A percentile compares a stretch with the other conserved stretches of the same genome.
phyloP scores from a whole-genome alignment of 2,797 vertebrate species.

The Ptychadena robeensis region DNA sequence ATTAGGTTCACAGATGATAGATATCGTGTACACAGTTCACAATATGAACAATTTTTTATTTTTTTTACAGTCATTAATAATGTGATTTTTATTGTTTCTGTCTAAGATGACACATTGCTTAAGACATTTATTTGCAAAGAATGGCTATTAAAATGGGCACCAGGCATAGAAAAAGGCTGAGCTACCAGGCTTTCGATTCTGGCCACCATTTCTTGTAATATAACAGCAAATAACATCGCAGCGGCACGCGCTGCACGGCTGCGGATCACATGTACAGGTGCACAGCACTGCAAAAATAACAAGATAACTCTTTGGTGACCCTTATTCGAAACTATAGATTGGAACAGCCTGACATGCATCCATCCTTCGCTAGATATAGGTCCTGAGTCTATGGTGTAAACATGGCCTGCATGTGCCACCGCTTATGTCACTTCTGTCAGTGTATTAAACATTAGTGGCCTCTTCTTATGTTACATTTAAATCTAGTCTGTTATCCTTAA shows the following conservation, averaged over 20 bases:
- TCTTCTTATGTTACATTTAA: neutral
- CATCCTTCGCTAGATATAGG: neutral
- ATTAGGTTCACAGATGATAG: neutral
- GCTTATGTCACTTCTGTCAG: neutral
- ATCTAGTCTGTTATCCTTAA: neutral
- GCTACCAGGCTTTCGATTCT: neutral
- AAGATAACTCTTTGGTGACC: neutral
- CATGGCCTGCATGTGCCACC: conserved; percentile 19
- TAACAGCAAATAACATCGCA: conserved; percentile 2
- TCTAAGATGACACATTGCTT: neutral
- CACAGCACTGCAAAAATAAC: neutral
- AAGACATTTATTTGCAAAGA: conserved; percentile 27
- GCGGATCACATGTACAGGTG: neutral
- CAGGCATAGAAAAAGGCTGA: neutral
- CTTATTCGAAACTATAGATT: neutral
- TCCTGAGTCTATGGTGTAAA: conserved; percentile 24
- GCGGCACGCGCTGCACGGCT: neutral
- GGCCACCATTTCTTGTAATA: conserved; percentile 6
- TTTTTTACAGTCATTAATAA: conserved; percentile 2
- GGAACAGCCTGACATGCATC: neutral
- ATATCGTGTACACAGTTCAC: conserved; percentile 4
- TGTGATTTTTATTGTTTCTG: conserved; percentile 7
- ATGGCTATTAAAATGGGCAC: conserved; percentile 26
- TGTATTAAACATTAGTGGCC: neutral
- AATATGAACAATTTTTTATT: conserved; percentile 9